Percentiles rank a stretch among this genome's conserved stretches.
Conservation (phyloP, 1,140 invertebrate species). For the Formica selysi region DNA sequence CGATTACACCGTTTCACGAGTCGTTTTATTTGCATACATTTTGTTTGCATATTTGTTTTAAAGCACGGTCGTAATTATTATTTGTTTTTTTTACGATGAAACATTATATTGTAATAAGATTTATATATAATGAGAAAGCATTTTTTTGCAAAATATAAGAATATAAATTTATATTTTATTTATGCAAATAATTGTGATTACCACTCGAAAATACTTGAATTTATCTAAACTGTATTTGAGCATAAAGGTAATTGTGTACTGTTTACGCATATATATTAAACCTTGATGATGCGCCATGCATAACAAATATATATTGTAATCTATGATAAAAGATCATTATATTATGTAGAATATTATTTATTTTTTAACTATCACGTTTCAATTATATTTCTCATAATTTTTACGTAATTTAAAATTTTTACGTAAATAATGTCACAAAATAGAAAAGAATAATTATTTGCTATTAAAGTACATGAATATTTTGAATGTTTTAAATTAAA, state of each 20-base stretch:
- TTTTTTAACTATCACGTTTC: not conserved
- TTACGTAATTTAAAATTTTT: not conserved
- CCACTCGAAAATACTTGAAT: not conserved
- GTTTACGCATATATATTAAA: not conserved
- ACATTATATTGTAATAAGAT: not conserved
- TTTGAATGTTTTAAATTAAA: not conserved
- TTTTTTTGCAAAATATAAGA: too few species aligned
- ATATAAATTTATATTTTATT: not conserved
- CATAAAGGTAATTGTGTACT: not conserved
- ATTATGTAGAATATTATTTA: conserved; percentile 22
- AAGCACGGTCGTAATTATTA: not conserved
- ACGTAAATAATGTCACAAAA: conserved; percentile 18
- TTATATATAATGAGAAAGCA: not conserved
- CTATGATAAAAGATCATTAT: not conserved
- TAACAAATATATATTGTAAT: not conserved
- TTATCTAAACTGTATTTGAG: not conserved
- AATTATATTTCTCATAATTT: not conserved
- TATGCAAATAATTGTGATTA: not conserved
- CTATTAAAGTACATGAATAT: too few species aligned
- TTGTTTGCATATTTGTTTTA: not conserved
- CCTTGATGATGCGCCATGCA: not conserved
- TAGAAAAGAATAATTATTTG: not conserved
- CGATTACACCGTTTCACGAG: not conserved
- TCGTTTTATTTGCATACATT: not conserved
- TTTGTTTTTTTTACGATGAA: not conserved